phyloP scores from a whole-genome alignment of 1,140 invertebrate genomes.

The Elymnias hypermnestra region DNA sequence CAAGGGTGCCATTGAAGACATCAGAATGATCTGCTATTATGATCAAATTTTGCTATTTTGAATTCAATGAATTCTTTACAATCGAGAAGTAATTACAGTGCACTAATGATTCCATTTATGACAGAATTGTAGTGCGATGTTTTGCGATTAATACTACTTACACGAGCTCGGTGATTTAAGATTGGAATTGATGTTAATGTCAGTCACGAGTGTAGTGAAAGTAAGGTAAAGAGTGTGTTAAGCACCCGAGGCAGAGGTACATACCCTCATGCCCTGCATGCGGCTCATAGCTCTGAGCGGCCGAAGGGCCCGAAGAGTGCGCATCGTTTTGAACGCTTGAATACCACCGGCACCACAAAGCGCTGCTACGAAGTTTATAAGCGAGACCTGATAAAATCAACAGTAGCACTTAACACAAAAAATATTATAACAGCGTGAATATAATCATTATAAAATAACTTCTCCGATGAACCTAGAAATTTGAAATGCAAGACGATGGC shows the following conservation, averaged over 20 bases:
- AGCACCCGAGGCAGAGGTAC: constrained; percentile 71
- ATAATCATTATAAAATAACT: neutral
- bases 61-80: constrained; percentile 23
- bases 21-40: constrained; percentile 56
- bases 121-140: constrained; percentile 7
- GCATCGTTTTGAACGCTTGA: constrained; percentile 98
- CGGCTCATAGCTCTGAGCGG: constrained; percentile 96
- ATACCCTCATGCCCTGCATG: constrained; percentile 99
- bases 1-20: constrained; percentile 65
- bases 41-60: constrained; percentile 49
- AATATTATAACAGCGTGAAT: constrained; percentile 10
- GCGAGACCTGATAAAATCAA: constrained; percentile 88
- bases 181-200: constrained; percentile 34
- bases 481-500: no score
- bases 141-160: constrained; percentile 8
- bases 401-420: constrained; percentile 32
- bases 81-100: constrained; percentile 33
- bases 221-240: constrained; percentile 26
- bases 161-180: constrained; percentile 27
- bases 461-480: constrained; percentile 8
- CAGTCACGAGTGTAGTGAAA: constrained; percentile 28
- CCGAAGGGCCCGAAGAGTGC: constrained; percentile 95
- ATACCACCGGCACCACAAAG: constrained; percentile 94
- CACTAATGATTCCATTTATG: constrained; percentile 28
- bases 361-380: constrained; percentile 97